Conservation (phyloP, 1,140 invertebrate species). For the Leptinotarsa lineolata region DNA sequence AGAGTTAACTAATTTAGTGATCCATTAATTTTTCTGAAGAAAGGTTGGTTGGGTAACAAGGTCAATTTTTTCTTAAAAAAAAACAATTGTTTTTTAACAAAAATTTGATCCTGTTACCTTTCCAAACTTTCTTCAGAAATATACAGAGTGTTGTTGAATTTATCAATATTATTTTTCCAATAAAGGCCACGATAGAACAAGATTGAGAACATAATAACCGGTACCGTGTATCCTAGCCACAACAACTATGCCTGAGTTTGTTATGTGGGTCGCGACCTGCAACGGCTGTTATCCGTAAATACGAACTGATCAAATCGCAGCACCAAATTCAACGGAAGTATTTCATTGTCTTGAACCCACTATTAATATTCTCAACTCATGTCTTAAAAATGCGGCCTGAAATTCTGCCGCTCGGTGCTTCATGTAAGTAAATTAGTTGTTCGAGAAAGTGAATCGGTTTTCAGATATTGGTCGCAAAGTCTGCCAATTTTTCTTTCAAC, state of each 20-base stretch:
- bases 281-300: neutral
- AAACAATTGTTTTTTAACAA: too few relatives aligned
- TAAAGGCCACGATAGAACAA: too few relatives aligned
- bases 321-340: conserved; percentile 3
- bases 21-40: too few relatives aligned
- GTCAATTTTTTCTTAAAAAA: too few relatives aligned
- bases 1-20: too few relatives aligned
- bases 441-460: conserved; percentile 5
- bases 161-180: too few relatives aligned
- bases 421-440: neutral
- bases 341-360: neutral
- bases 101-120: too few relatives aligned
- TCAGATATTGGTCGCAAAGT: neutral
- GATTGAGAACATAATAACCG: too few relatives aligned
- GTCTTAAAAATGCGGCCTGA: neutral
- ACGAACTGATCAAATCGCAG: neutral
- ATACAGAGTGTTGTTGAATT: too few relatives aligned
- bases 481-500: neutral
- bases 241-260: neutral
- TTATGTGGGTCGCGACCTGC: neutral
- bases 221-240: neutral
- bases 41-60: too few relatives aligned
- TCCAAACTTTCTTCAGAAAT: too few relatives aligned
- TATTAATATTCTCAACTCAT: neutral
- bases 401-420: neutral